Evolutionary conservation across 2,888 invertebrate genomes (phyloP), one percentile per base, ranked within the genome.

Genomic region (Yponomeuta malinellus): DNA sequence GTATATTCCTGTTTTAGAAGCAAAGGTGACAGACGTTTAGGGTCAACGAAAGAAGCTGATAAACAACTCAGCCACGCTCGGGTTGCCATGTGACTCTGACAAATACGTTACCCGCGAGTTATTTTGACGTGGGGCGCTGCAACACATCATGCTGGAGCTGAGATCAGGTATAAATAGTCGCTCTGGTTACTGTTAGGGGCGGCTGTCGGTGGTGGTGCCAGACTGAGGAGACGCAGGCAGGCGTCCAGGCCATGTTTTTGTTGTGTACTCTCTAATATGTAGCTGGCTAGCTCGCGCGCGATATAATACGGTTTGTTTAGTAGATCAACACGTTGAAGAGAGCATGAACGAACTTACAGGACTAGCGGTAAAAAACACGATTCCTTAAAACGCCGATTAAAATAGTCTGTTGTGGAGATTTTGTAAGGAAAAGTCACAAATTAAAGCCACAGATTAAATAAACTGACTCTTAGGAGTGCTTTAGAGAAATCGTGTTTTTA

Each of bases 121-220:
- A 79, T 83, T 80, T 79, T 81, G 78, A 76, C 68, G 74, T 72
- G 74, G 73, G 76, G 79, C 80, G 74, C 81, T 81, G 84, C 77
- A 77, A 76, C 75, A 71, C 73, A 74, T 76, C 78, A 78, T 74
- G 64, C 63, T 59, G 68, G 68, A 52, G 71, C 66, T 52, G 69
- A 74, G 72, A 73, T 72, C 76, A 76, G 75, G 15, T 77, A 79
- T 82, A 83, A 82, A 83, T 84, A 85, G 80, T 79, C 74, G 72
- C 74, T 82, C 86, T 84, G 84, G 81, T 83, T 86, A 76, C 78
- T 84, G 86, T 86, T 78, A 77, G 77, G 80, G 75, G 64, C 71
- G 70, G 73, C 73, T 75, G 76, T 74, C 75, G 72, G 70, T 15
- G 75, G 78, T 78, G 75, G 78, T 79, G 80, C 71, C 68, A 69